Evolutionary conservation across 2,113 vertebrate species (phyloP).

Genomic region (Tricholaema leucomelas): DNA sequence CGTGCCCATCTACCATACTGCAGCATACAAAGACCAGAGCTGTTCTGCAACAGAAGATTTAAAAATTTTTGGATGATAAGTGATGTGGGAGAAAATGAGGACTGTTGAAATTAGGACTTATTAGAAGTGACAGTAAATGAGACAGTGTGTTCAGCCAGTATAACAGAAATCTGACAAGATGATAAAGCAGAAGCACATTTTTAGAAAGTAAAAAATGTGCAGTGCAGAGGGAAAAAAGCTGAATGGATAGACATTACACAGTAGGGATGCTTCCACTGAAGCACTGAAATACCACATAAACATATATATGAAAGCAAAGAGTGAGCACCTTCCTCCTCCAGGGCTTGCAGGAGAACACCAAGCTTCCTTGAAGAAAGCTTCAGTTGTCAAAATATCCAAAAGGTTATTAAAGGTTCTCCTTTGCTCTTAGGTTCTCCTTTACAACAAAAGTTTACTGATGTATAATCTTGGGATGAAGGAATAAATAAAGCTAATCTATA

Average conservation of each 20-base stretch:
- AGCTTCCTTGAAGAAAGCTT: neutral
- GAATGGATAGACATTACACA: slow-evolving; percentile 20
- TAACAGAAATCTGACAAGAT: slow-evolving; percentile 36
- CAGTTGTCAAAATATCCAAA: slow-evolving; percentile 3
- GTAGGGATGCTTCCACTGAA: neutral
- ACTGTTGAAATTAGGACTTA: slow-evolving; percentile 9
- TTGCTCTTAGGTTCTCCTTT: neutral
- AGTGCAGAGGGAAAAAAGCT: neutral
- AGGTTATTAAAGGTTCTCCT: neutral
- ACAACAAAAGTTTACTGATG: neutral
- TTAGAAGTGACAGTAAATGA: slow-evolving; percentile 48
- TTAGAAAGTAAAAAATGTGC: slow-evolving; percentile 4
- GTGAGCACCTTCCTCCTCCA: neutral
- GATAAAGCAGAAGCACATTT: neutral
- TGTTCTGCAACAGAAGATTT: slow-evolving; percentile 52
- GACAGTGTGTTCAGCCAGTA: neutral
- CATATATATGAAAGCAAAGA: neutral
- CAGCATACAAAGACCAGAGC: slow-evolving; percentile 43
- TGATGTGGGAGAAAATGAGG: neutral
- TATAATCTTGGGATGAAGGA: neutral
- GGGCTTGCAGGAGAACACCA: neutral
- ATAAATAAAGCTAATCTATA: neutral
- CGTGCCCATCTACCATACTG: neutral
- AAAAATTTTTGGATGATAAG: neutral
- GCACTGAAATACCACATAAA: slow-evolving; percentile 1